Evolutionary conservation across 2,888 invertebrate genomes (phyloP).

Genomic region (Gryllus longicercus): DNA sequence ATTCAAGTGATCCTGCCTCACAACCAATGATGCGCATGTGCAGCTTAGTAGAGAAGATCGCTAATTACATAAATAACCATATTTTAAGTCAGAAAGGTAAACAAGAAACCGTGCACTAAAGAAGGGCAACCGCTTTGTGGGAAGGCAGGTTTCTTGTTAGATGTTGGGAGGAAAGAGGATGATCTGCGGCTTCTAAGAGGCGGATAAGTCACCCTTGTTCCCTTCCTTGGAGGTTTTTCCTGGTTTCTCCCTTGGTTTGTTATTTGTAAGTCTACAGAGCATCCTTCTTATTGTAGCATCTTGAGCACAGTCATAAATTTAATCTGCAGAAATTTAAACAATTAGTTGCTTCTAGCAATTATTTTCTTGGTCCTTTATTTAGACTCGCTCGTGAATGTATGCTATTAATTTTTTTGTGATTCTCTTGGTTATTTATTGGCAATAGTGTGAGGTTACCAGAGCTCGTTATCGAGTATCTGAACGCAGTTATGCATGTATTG

Average conservation of each 20-base stretch:
- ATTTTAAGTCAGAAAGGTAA: conserved; percentile 27
- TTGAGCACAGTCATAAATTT: neutral
- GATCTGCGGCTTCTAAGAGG: neutral
- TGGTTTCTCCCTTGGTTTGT: neutral
- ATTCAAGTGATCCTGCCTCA: conserved; percentile 52
- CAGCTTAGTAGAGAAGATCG: conserved; percentile 30
- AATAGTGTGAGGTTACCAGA: neutral
- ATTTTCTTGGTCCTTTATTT: neutral
- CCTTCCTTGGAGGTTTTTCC: conserved; percentile 17
- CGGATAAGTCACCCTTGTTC: neutral
- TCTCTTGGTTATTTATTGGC: neutral
- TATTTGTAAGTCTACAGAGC: neutral
- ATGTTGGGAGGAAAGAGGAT: conserved; percentile 6
- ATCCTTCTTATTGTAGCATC: neutral
- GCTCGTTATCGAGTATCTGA: neutral
- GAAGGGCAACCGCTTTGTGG: conserved; percentile 27
- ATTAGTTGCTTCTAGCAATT: neutral
- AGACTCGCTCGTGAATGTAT: neutral
- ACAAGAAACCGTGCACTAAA: conserved; percentile 27
- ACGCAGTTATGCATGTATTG: neutral
- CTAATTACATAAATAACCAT: conserved; percentile 28
- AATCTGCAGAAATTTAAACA: conserved; percentile 1
- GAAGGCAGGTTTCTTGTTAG: conserved; percentile 26
- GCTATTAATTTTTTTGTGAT: neutral
- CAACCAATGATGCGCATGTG: conserved; percentile 35